Percentiles rank a stretch among this genome's conserved stretches.
phyloP scores from a whole-genome alignment of 2,797 vertebrate genomes.

The Epinephelus coioides region DNA sequence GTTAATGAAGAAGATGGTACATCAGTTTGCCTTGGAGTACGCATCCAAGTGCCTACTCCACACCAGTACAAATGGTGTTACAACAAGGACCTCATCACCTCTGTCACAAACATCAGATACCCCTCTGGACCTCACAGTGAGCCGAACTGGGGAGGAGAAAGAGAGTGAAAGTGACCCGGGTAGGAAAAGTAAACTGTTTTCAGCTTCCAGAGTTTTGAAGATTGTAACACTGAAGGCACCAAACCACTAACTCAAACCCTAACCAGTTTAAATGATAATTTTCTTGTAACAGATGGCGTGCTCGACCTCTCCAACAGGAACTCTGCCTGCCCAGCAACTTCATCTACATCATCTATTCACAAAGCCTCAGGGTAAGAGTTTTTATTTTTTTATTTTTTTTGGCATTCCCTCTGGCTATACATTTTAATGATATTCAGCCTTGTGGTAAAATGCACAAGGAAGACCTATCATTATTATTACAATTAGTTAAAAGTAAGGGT shows the following conservation, averaged over 20 bases:
- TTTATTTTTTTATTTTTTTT: not conserved
- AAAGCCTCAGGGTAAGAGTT: slow-evolving; percentile 93
- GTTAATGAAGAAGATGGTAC: slow-evolving; percentile 99
- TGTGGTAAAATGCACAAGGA: slow-evolving; percentile 9
- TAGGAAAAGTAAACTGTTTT: slow-evolving; percentile 67
- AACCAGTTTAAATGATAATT: not conserved
- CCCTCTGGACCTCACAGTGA: slow-evolving; percentile 97
- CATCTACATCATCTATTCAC: slow-evolving; percentile 85
- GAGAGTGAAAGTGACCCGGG: slow-evolving; percentile 86
- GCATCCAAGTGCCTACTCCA: slow-evolving; percentile 96
- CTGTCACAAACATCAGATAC: slow-evolving; percentile 90
- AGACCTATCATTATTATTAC: not conserved
- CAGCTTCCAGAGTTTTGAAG: not conserved
- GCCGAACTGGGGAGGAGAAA: slow-evolving; percentile 89
- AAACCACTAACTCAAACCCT: slow-evolving; percentile 20
- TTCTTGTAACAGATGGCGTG: slow-evolving; percentile 90
- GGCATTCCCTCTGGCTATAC: slow-evolving; percentile 11
- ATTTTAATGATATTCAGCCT: slow-evolving; percentile 4
- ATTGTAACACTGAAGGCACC: not conserved
- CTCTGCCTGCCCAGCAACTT: slow-evolving; percentile 86
- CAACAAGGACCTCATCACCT: slow-evolving; percentile 86
- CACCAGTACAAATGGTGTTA: slow-evolving; percentile 89
- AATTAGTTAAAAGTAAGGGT: slow-evolving; percentile 6
- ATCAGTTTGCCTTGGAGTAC: slow-evolving; percentile 98
- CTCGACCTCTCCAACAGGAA: slow-evolving; percentile 98